Conservation (phyloP, 2,888 invertebrate genomes). For the Lasius fuliginosus region DNA sequence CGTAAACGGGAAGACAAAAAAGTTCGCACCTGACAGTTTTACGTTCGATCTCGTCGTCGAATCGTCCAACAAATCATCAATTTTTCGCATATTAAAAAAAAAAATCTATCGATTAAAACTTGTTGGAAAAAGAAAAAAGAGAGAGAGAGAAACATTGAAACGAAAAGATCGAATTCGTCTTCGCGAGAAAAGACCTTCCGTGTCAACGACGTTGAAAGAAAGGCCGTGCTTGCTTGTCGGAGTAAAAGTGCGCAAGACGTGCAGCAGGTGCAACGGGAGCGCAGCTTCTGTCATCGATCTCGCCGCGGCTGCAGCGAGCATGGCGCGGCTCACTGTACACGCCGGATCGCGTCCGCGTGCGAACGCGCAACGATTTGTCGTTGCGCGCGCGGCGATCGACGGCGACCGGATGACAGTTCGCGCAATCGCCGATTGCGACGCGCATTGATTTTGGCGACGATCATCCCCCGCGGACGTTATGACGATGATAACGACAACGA, state of each 20-base stretch:
- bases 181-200: not conserved
- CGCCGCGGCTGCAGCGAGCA: conserved; percentile 70
- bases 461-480: conserved; percentile 15
- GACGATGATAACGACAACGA: conserved; percentile 49
- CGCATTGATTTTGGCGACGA: not conserved
- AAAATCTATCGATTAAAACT: not conserved
- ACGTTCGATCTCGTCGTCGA: not conserved
- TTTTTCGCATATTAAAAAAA: not conserved
- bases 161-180: not conserved
- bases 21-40: not conserved
- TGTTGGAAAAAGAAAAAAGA: not conserved
- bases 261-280: conserved; percentile 69
- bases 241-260: conserved; percentile 59
- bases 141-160: not conserved
- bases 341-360: conserved; percentile 25
- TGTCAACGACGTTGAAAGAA: conserved; percentile 35
- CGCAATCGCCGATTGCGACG: not conserved
- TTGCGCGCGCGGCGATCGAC: conserved; percentile 19
- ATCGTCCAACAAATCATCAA: not conserved
- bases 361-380: conserved; percentile 2
- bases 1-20: not conserved
- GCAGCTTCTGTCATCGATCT: conserved; percentile 73
- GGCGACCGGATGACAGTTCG: not conserved
- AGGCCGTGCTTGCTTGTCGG: conserved; percentile 34
- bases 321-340: conserved; percentile 64